Base-by-base conservation (phyloP, 2,797 vertebrate species). In the Percopsis omiscomaycus region DNA sequence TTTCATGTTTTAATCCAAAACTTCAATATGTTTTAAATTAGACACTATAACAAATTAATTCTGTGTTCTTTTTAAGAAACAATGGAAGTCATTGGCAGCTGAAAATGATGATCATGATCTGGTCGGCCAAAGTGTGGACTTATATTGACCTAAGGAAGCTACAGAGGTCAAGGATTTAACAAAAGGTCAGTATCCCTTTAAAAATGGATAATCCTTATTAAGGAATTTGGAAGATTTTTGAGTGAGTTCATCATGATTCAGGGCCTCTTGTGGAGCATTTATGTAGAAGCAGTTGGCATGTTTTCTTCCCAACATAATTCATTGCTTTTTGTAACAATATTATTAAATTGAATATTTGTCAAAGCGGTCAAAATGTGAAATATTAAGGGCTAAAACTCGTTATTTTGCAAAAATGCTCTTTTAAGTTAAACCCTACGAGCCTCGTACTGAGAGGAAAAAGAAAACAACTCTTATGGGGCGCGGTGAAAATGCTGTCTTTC, bases 151-250 rank as follows among this genome's bases (percentile, higher is more conserved):
- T 32, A 32, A 32, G 30, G 30, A 4, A 32, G 30, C 4, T 32
- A 32, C 4, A 32, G 4, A 32, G 30, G 30, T 32, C 30, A 32
- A 4, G 30, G 3, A 32, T 3, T 3, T 32, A 5, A 5, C 3
- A 32, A 32, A 3, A 5, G 30, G 30, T 32, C 30, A 32, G 3
- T 32, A 32, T 32, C 30, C 4, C 30, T 32, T 5, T 15, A 58
- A 57, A 59, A 46, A 15, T 52, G 29, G 28, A 55, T 29, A 42
- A 72, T 49, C 71, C 55, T 52, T 14, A 54, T 66, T 52, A 64
- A 69, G 73, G 28, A 50, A 64, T 2, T 15, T 2, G 61, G 58
- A 14, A 30, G 16, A 27, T 3, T 12, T 22, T 22, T 22, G 6
- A 4, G 30, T 6, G 53, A 48, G 12, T 55, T 71, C 55, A 13